Evolutionary conservation across 2,888 invertebrate genomes (phyloP).

Genomic region (Ecliptopera silaceata): DNA sequence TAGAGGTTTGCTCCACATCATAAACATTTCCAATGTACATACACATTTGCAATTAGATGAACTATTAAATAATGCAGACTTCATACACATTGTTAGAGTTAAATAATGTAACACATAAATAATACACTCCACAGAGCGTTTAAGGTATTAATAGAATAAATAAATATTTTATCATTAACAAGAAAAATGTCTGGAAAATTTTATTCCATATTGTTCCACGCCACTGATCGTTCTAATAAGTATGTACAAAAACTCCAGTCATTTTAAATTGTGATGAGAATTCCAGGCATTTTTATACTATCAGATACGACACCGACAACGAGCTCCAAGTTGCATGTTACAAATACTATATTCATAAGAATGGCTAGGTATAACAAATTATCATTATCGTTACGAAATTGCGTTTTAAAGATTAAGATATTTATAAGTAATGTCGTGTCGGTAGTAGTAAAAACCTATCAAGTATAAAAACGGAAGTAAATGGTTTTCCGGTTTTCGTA

Average conservation of each 20-base stretch:
- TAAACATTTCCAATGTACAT: neutral
- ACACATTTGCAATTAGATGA: neutral
- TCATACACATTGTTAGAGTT: conserved; percentile 4
- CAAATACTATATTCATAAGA: too few relatives aligned
- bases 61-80: conserved; percentile 3
- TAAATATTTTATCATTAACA: conserved; percentile 17
- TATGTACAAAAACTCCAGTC: conserved; percentile 11
- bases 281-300: neutral
- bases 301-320: too few relatives aligned
- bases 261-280: conserved; percentile 24
- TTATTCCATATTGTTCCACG: conserved; percentile 27
- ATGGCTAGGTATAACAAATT: too few relatives aligned
- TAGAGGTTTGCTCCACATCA: neutral
- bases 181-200: conserved; percentile 27
- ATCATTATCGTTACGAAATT: too few relatives aligned
- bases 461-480: neutral
- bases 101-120: conserved; percentile 8
- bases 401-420: too few relatives aligned
- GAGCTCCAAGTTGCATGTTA: too few relatives aligned
- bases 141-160: conserved; percentile 5
- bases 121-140: conserved; percentile 12
- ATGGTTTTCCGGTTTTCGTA: neutral
- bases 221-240: conserved; percentile 1
- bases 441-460: too few relatives aligned
- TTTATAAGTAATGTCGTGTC: too few relatives aligned